phyloP scores from a whole-genome alignment of 2,888 invertebrate genomes.

The Trichacis sp. region DNA sequence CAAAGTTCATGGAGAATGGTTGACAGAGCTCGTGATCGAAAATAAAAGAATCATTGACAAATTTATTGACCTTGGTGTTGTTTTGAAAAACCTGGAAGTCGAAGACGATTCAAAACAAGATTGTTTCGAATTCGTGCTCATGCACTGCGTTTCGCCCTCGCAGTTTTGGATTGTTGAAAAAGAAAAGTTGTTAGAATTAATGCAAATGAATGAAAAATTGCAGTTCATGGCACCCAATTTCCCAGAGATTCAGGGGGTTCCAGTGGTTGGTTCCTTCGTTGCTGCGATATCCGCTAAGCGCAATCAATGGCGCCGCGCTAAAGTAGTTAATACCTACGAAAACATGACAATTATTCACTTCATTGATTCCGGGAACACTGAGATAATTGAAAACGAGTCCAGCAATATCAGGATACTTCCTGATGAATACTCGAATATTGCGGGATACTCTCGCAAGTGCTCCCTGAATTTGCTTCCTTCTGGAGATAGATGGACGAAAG shows the following conservation, averaged over 20 bases:
- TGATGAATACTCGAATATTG: conserved; percentile 72
- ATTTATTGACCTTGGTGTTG: conserved; percentile 61
- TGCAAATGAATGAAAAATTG: conserved; percentile 73
- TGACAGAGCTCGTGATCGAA: conserved; percentile 71
- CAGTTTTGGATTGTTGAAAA: conserved; percentile 81
- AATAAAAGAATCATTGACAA: conserved; percentile 72
- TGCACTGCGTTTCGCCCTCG: conserved; percentile 81
- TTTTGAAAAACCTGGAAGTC: conserved; percentile 5
- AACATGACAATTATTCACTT: conserved; percentile 84
- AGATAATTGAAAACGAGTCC: conserved; percentile 76
- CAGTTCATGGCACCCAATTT: too few relatives aligned
- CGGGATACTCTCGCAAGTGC: conserved; percentile 75
- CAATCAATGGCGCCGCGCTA: conserved; percentile 92
- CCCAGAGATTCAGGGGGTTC: conserved; percentile 71
- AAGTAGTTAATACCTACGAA: conserved; percentile 82
- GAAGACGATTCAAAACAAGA: too few relatives aligned
- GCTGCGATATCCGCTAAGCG: conserved; percentile 86
- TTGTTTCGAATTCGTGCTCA: too few relatives aligned
- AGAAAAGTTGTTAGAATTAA: conserved; percentile 72
- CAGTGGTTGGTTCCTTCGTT: conserved; percentile 76
- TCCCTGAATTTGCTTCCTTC: conserved; percentile 78
- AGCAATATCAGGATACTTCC: conserved; percentile 75
- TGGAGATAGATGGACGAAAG: too few relatives aligned
- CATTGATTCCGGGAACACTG: conserved; percentile 84
- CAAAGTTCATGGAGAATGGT: conserved; percentile 72